These are phyloP conservation scores for Tachina lurida DNA, from an alignment of 2,888 invertebrate genomes.

Conservation along the genomic window DNA sequence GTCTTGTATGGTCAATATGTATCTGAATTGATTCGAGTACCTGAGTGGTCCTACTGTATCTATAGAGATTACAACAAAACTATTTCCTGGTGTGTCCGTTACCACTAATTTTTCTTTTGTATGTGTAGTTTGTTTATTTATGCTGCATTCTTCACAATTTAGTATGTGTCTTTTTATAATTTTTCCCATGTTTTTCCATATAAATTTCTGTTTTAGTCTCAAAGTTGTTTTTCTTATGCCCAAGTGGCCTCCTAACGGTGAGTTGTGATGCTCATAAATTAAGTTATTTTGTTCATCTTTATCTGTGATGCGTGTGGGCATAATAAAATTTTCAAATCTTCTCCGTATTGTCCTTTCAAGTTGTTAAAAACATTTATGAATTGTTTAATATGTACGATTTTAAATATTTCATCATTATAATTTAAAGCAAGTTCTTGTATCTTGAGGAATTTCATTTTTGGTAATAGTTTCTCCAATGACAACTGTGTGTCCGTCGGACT, in stretches of 20 bases:
- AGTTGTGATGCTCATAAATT: background rate
- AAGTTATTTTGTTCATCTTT: background rate
- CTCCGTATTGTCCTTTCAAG: background rate
- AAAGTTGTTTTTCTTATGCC: background rate
- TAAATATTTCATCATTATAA: background rate
- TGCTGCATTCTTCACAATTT: background rate
- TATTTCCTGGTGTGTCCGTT: background rate
- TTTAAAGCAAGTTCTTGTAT: background rate
- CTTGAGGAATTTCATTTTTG: background rate
- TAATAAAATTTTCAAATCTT: conserved; percentile 7
- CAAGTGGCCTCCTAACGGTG: background rate
- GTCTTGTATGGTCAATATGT: background rate
- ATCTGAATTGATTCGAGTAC: background rate
- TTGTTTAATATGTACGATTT: background rate
- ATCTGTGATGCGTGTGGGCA: background rate
- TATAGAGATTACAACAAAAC: background rate
- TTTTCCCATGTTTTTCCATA: background rate
- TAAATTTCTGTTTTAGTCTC: background rate
- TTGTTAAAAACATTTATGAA: background rate
- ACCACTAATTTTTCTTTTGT: background rate
- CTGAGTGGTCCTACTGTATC: background rate
- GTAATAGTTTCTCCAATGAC: conserved; percentile 1
- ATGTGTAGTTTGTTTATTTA: background rate
- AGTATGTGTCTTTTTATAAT: background rate
- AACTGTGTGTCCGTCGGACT: background rate